Conservation (phyloP, 2,797 vertebrate genomes). For the Hippocampus kuda region DNA sequence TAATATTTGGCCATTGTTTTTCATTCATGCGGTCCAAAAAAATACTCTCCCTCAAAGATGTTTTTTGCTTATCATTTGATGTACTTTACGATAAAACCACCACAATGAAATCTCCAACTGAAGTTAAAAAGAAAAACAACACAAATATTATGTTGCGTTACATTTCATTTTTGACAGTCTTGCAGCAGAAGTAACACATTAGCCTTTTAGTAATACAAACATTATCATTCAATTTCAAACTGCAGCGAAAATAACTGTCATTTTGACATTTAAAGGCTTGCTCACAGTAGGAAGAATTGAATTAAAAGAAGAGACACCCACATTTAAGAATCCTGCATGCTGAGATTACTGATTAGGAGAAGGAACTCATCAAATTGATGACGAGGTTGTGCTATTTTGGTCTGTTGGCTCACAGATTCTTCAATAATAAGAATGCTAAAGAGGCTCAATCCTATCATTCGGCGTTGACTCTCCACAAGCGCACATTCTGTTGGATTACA, state of each 20-base stretch:
- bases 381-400: not conserved
- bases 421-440: not conserved
- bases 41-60: not conserved
- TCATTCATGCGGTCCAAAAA: not conserved
- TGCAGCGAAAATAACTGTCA: too few species aligned
- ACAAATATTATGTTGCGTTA: not conserved
- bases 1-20: conserved; percentile 4
- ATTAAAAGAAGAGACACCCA: not conserved
- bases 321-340: not conserved
- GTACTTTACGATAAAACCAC: not conserved
- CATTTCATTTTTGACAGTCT: not conserved
- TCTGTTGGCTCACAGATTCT: not conserved
- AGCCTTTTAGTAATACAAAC: not conserved
- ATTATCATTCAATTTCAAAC: not conserved
- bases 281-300: too few species aligned
- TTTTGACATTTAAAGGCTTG: too few species aligned
- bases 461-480: not conserved
- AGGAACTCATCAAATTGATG: too few species aligned
- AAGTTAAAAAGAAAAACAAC: not conserved
- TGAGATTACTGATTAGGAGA: not conserved
- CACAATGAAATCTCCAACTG: not conserved
- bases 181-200: not conserved
- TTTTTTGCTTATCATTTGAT: conserved; percentile 1
- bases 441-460: not conserved
- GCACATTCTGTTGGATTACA: not conserved